phyloP scores from a whole-genome alignment of 2,888 invertebrate species.

The Luperina nickerlii region DNA sequence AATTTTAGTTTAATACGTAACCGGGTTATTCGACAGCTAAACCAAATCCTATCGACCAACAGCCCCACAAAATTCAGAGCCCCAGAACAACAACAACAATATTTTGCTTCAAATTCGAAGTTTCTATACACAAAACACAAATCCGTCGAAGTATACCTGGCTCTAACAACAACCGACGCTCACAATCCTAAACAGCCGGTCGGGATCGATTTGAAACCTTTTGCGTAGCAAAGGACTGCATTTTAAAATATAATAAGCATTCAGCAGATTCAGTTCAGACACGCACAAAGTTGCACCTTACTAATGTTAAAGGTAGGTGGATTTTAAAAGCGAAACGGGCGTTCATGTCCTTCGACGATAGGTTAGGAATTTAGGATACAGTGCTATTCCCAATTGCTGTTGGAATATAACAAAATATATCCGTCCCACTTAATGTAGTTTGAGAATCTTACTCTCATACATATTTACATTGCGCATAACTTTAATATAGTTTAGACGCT shows the following conservation, averaged over 20 bases:
- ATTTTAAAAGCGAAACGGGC: constrained; percentile 2
- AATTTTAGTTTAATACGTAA: neutral
- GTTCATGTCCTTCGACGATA: neutral
- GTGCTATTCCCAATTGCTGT: neutral
- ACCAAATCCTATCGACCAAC: neutral
- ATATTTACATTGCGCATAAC: no score
- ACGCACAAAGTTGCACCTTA: constrained; percentile 19
- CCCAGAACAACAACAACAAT: constrained; percentile 31
- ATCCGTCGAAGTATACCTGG: constrained; percentile 36
- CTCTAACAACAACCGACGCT: constrained; percentile 52
- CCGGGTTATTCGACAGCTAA: neutral
- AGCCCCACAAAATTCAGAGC: neutral
- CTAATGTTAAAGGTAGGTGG: neutral
- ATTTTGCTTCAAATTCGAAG: constrained; percentile 43
- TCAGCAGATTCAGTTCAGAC: constrained; percentile 25
- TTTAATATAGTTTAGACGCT: no score
- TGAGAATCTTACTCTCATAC: no score
- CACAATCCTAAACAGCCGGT: constrained; percentile 58
- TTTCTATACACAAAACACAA: constrained; percentile 41
- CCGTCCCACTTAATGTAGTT: no score
- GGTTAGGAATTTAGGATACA: neutral
- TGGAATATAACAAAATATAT: no score
- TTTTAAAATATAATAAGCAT: constrained; percentile 31
- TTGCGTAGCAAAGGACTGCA: constrained; percentile 35
- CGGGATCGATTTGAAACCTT: constrained; percentile 41